phyloP scores from a whole-genome alignment of 2,888 invertebrate species.

The Drosophila kokeensis region DNA sequence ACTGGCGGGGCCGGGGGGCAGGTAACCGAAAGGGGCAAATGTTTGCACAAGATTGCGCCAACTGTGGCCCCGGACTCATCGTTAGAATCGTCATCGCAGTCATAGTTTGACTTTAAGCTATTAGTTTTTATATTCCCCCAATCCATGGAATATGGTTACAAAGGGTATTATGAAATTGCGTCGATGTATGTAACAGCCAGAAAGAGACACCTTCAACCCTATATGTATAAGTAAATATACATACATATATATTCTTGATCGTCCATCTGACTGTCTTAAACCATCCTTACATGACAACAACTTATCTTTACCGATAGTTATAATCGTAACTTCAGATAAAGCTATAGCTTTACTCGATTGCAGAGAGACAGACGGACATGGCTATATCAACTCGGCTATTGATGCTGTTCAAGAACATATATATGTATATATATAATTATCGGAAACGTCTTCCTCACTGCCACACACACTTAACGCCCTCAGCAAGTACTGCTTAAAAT shows the following conservation, averaged over 20 bases:
- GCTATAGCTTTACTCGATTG: neutral
- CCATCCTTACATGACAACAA: no score
- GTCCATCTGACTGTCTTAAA: no score
- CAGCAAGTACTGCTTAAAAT: neutral
- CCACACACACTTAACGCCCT: neutral
- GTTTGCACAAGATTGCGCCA: constrained; percentile 22
- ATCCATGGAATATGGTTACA: neutral
- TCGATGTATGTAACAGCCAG: no score
- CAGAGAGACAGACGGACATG: neutral
- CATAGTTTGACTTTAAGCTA: neutral
- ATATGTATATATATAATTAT: neutral
- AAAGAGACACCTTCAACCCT: no score
- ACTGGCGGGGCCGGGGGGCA: neutral
- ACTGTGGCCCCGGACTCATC: constrained; percentile 16
- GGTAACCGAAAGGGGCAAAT: neutral
- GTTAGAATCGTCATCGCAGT: neutral
- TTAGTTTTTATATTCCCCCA: neutral
- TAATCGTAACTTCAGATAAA: neutral
- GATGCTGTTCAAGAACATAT: neutral
- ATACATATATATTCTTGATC: no score
- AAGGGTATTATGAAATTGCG: neutral
- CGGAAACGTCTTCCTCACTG: neutral
- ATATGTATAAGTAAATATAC: no score
- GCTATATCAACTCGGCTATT: neutral
- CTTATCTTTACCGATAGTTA: neutral